Percentiles rank a stretch among this genome's conserved stretches.
Conservation (phyloP, 1,140 invertebrate genomes). For the Drosophila mauritiana region DNA sequence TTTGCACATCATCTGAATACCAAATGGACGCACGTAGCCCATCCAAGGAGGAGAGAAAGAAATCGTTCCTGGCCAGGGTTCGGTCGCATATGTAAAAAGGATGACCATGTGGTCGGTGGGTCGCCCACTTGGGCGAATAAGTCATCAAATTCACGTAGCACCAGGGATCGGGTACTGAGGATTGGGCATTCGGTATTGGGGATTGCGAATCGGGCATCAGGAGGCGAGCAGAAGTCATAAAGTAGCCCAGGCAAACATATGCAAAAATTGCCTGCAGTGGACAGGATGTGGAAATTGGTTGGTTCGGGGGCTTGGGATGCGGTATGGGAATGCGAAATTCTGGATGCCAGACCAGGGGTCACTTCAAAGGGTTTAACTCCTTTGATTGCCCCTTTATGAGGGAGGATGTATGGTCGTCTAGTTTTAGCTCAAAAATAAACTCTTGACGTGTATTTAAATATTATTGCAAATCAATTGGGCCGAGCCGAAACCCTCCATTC, state of each 20-base stretch:
- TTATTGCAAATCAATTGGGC: constrained; percentile 81
- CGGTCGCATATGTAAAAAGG: constrained; percentile 58
- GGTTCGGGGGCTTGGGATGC: constrained; percentile 1
- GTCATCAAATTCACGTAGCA: constrained; percentile 81
- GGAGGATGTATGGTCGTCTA: constrained; percentile 35
- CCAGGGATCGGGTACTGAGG: not conserved
- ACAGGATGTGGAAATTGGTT: constrained; percentile 48
- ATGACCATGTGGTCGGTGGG: constrained; percentile 62
- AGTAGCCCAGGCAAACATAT: constrained; percentile 71
- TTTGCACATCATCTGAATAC: constrained; percentile 85
- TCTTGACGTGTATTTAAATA: constrained; percentile 75
- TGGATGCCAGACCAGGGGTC: constrained; percentile 26
- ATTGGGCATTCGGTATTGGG: constrained; percentile 4
- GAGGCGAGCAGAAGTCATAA: constrained; percentile 49
- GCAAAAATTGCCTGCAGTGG: constrained; percentile 64
- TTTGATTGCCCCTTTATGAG: constrained; percentile 61
- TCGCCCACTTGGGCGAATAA: constrained; percentile 77
- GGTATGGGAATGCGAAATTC: not conserved
- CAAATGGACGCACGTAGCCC: constrained; percentile 81
- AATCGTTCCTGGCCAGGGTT: constrained; percentile 36
- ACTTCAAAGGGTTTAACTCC: constrained; percentile 61
- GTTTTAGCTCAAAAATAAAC: constrained; percentile 51
- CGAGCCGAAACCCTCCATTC: not conserved
- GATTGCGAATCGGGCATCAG: constrained; percentile 18
- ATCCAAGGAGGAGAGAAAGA: constrained; percentile 29